Evolutionary conservation across 30 jellyfish, hydroid and myxozoan species (phyloP), one percentile per base, ranked within the genome.

Genomic region (Pseudorhiza aurosa): DNA sequence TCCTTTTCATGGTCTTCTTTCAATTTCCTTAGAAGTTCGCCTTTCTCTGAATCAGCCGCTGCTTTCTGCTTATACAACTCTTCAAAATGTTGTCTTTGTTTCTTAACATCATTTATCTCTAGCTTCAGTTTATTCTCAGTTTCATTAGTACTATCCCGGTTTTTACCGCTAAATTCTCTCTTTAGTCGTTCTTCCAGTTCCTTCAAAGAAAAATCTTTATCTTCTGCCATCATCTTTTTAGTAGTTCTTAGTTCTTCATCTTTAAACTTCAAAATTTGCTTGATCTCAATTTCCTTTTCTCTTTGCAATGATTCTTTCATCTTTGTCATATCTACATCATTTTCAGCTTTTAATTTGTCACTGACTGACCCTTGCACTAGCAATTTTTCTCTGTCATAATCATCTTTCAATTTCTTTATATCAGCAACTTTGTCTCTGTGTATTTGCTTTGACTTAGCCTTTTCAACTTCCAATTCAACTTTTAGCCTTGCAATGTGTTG

Each of bases 381-480:
- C 4, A 65, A 31, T 49, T 73, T 71, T 33, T 84, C 97, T 58
- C 50, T 73, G 27, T 90, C 97, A 67, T 37, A 76, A 8, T 75
- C 84, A 76, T 90, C 97, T 53, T 77, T 82, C 36, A 90, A 43
- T 49, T 73, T 85, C 46, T 90, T 90, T 3, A 90, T 77, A 29
- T 90, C 97, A 9, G 97, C 97, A 63, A 90, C 94, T 68, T 74
- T 90, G 44, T 90, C 96, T 11, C 97, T 77, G 35, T 90, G 97
- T 4, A 80, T 72, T 76, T 90, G 97, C 39, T 59, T 82, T 45
- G 93, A 83, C 51, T 76, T 89, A 1, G 96, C 96, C 37, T 72
- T 83, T 39, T 89, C 97, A 1, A 77, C 68, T 27, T 89, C 97
- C 70, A 89, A 70, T 60, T 89, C 97, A 4, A 88, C 60, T 47